These are phyloP conservation scores for Peromyscus attwateri DNA, from an alignment of 2,797 vertebrate species.

Conservation along the genomic window DNA sequence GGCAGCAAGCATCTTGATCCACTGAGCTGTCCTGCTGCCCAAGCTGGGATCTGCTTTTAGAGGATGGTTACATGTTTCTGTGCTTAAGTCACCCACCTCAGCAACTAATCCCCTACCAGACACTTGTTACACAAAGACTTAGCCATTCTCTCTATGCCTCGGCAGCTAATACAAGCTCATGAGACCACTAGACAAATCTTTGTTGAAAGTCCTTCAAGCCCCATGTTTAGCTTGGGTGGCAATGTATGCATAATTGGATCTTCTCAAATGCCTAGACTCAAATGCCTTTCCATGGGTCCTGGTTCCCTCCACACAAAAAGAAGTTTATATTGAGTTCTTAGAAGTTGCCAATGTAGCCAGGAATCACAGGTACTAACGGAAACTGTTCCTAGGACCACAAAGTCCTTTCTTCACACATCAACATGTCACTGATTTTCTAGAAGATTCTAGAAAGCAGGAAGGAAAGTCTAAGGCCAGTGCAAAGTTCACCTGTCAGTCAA, in stretches of 20 bases:
- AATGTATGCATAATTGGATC: background rate
- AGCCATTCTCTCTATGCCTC: background rate
- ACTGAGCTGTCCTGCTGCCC: background rate
- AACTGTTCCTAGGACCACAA: background rate
- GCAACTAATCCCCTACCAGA: background rate
- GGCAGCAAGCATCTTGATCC: background rate
- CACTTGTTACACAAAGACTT: background rate
- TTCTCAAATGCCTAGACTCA: background rate
- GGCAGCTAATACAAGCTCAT: background rate
- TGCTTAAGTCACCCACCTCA: background rate
- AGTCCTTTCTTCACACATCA: background rate
- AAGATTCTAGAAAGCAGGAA: background rate
- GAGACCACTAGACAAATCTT: background rate
- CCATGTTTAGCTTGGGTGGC: background rate
- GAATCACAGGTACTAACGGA: background rate
- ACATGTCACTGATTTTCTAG: constrained; percentile 30
- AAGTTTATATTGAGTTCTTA: background rate
- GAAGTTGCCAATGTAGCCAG: background rate
- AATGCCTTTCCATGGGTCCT: background rate
- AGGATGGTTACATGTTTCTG: background rate
- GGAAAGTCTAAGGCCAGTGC: background rate
- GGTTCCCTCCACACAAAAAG: background rate
- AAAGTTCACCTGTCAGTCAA: background rate
- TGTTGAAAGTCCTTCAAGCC: background rate
- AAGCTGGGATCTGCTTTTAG: background rate